These are phyloP conservation scores for Dicerorhinus sumatrensis DNA, from an alignment of 2,113 vertebrate species.

Conservation along the genomic window DNA sequence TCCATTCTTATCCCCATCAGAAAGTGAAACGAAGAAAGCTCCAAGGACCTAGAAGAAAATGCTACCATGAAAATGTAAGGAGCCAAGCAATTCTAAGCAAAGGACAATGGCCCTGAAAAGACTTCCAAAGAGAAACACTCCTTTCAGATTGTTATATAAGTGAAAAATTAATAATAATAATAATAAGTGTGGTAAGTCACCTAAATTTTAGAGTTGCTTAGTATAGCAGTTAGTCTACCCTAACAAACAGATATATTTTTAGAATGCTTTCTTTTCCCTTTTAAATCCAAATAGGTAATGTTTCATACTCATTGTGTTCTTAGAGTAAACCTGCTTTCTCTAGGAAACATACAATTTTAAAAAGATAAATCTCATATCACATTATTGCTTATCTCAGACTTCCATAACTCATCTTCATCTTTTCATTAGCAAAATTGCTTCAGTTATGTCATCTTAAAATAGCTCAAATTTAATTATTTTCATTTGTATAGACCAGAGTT, in stretches of 20 bases:
- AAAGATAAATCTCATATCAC: not conserved
- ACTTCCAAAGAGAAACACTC: not conserved
- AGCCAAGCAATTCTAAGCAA: not conserved
- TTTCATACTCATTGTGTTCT: not conserved
- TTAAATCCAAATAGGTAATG: not conserved
- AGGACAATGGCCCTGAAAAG: not conserved
- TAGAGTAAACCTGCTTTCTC: not conserved
- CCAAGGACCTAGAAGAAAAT: not conserved
- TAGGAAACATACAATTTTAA: not conserved
- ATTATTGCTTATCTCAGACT: not conserved
- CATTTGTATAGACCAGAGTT: not conserved
- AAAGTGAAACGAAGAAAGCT: not conserved
- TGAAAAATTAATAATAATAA: not conserved
- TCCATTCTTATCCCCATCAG: not conserved
- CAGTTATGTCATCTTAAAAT: not conserved
- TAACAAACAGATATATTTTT: not conserved
- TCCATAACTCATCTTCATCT: not conserved
- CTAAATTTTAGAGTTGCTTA: not conserved
- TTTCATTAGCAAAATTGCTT: not conserved
- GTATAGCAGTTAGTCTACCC: not conserved
- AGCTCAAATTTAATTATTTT: not conserved
- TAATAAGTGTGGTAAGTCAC: not conserved
- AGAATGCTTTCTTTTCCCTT: not conserved
- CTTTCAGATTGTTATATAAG: not conserved
- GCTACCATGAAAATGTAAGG: not conserved